These are phyloP conservation scores for Mycetomoellerius zeteki DNA, from an alignment of 1,140 invertebrate species.

Conservation along the genomic window DNA sequence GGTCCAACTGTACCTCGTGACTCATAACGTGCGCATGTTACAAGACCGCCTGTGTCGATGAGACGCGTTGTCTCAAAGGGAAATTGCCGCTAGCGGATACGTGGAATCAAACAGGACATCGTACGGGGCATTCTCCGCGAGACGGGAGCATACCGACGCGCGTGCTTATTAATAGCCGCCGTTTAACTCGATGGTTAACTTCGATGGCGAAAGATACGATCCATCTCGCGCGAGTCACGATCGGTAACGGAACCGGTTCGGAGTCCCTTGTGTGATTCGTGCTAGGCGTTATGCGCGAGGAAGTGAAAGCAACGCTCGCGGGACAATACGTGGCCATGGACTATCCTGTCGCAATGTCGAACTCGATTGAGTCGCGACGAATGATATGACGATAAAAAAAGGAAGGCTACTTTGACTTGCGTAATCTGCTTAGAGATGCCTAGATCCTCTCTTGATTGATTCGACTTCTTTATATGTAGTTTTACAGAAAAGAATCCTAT, in stretches of 20 bases:
- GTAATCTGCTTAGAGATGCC: background rate
- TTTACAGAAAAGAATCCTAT: background rate
- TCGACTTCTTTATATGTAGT: background rate
- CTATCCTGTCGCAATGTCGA: conserved; percentile 69
- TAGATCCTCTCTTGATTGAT: background rate
- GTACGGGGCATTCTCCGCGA: conserved; percentile 19
- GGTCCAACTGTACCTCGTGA: conserved; percentile 12
- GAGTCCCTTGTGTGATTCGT: conserved; percentile 53
- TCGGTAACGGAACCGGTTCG: conserved; percentile 67
- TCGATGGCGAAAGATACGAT: conserved; percentile 38
- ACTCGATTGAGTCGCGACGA: conserved; percentile 7
- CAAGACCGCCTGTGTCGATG: background rate
- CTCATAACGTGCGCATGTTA: background rate
- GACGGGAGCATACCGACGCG: conserved; percentile 5
- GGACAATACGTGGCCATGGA: conserved; percentile 78
- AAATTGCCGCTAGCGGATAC: conserved; percentile 15
- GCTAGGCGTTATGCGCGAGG: conserved; percentile 64
- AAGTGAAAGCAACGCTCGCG: conserved; percentile 81
- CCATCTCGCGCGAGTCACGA: conserved; percentile 22
- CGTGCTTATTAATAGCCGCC: conserved; percentile 44
- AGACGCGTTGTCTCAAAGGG: conserved; percentile 14
- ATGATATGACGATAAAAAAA: background rate
- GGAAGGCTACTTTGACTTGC: conserved; percentile 30
- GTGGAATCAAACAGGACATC: conserved; percentile 39
- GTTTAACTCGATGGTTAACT: conserved; percentile 13